A percentile compares a stretch with the other conserved stretches of the same genome.
Conservation (phyloP, 92 coral and sea anemone genomes). For the Heteractis magnifica region DNA sequence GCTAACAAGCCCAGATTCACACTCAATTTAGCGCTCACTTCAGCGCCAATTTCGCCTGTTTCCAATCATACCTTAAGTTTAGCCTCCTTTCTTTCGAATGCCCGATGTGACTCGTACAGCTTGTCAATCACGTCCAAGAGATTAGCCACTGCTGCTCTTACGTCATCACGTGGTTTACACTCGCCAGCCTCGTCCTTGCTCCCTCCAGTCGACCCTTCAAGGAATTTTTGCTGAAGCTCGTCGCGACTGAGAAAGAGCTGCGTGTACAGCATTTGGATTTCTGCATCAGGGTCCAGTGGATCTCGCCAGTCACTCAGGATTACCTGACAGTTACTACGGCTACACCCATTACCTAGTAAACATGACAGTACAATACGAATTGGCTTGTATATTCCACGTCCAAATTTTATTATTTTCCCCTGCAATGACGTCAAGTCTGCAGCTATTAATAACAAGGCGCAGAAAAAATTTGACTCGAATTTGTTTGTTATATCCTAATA, state of each 20-base stretch:
- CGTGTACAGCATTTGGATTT: constrained; percentile 87
- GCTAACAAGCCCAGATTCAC: no score
- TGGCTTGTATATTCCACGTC: background rate
- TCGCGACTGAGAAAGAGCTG: constrained; percentile 83
- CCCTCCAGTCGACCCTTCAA: constrained; percentile 38
- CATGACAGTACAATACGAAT: background rate
- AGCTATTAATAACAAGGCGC: no score
- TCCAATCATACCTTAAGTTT: background rate
- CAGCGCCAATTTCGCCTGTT: background rate
- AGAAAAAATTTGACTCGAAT: no score
- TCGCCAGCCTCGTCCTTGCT: constrained; percentile 28
- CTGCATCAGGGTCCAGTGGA: constrained; percentile 93
- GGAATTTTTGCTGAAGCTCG: constrained; percentile 63
- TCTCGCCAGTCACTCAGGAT: constrained; percentile 98
- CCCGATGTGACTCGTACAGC: constrained; percentile 58
- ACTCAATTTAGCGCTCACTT: no score
- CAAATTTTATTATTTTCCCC: no score
- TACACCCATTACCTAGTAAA: constrained; percentile 21
- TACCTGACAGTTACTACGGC: constrained; percentile 59
- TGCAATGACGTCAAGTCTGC: no score
- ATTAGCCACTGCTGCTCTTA: constrained; percentile 45
- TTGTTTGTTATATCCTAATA: no score
- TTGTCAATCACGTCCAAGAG: constrained; percentile 63
- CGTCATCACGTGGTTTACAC: constrained; percentile 34
- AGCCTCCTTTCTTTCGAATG: constrained; percentile 30